These are phyloP conservation scores for Pachyuromys duprasi DNA, from an alignment of 2,797 vertebrate species.

Conservation along the genomic window DNA sequence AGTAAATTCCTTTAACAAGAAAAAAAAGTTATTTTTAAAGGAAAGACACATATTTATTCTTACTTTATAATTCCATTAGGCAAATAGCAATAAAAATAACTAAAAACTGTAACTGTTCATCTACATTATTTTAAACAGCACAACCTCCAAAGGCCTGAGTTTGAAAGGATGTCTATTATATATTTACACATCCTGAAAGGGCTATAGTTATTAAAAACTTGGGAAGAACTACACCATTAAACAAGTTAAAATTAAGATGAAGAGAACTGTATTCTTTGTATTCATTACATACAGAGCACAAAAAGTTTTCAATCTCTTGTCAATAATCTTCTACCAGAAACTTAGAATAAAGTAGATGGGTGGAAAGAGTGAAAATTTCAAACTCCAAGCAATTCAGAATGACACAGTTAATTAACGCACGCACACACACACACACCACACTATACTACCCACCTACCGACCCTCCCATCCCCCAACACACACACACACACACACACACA, in stretches of 20 bases:
- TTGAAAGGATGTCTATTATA: conserved; percentile 58
- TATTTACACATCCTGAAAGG: conserved; percentile 73
- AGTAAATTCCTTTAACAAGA: conserved; percentile 19
- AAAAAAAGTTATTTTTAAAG: background rate
- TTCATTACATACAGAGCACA: conserved; percentile 69
- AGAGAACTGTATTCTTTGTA: conserved; percentile 71
- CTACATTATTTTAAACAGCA: conserved; percentile 42
- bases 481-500: conserved; percentile 60
- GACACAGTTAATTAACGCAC: conserved; percentile 26
- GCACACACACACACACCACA: conserved; percentile 27
- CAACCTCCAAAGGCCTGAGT: conserved; percentile 35
- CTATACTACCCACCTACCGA: background rate
- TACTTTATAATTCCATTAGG: background rate
- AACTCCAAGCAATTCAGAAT: conserved; percentile 81
- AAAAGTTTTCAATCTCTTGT: conserved; percentile 70
- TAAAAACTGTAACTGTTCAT: conserved; percentile 23
- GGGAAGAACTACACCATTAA: conserved; percentile 51
- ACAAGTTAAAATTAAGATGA: conserved; percentile 70
- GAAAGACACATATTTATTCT: background rate
- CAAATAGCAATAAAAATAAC: conserved; percentile 47
- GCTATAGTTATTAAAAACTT: conserved; percentile 49
- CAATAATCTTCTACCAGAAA: conserved; percentile 77
- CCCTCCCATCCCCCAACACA: background rate
- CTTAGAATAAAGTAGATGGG: conserved; percentile 77
- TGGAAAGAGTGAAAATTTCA: conserved; percentile 73